Base-by-base conservation (phyloP, 2,888 invertebrate species). In the Calliphora vomitoria region DNA sequence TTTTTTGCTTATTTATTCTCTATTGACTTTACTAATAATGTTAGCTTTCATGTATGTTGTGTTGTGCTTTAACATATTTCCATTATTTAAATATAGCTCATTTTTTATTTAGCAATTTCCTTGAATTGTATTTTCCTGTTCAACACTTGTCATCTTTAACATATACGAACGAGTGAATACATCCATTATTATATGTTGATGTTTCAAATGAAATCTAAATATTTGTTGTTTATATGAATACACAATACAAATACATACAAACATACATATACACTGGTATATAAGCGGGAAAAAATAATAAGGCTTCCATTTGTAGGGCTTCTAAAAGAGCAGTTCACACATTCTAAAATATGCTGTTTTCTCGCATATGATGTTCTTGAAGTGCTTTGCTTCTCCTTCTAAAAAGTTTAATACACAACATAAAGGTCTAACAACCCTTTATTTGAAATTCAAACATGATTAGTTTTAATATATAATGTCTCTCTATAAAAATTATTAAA, bases 71-170 rank as follows among this genome's bases (percentile, higher is more conserved):
- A 4, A 58, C 58, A 25, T 58, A 58, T 58, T 58, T 20, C 11
- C 20, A 11, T 25, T 18, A 38, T 64, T 4, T 64, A 41, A 11
- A 18, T 38, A 41, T 38, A 41, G 25, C 60, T 41, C n/a, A 31
- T 58, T 53, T 71, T 50, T 35, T 53, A 35, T 47, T 31, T 18
- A 53, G 11, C 35, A 53, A 71, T 71, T 71, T 25, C 53, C 10
- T 18, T 13, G 11, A 53, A 53, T 18, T 71, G 50, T 71, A n/a
- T 53, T 35, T 71, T 71, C 38, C 71, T 71, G 71, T 53, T 71
- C 10, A 53, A 50, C 69, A 50, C 50, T 69, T 69, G 50, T 69
- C 69, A 50, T 50, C 25, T n/a, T 25, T 11, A n/a, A 50, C 13
- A 50, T 13, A 47, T n/a, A 50, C 5, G 4, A n/a, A 50, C 5